Conservation (phyloP, 1,140 invertebrate genomes). For the Formica selysi region DNA sequence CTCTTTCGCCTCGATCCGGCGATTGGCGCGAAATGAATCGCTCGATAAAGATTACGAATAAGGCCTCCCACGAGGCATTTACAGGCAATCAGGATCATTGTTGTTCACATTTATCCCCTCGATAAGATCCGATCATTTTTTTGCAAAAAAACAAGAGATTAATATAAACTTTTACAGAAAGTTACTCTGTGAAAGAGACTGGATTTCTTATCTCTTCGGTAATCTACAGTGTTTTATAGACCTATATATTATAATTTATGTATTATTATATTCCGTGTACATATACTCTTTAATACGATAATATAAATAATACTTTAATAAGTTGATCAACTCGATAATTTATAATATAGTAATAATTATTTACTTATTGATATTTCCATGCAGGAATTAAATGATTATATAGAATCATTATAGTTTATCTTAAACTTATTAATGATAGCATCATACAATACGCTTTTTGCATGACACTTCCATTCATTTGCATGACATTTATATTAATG, state of each 20-base stretch:
- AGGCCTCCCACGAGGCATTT: slow-evolving; percentile 28
- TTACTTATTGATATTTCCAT: not conserved
- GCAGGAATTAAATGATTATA: not conserved
- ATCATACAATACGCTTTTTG: not conserved
- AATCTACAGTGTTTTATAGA: not conserved
- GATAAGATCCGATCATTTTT: not conserved
- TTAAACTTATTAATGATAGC: not conserved
- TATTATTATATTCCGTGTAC: not conserved
- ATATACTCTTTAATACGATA: not conserved
- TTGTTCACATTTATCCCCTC: not conserved
- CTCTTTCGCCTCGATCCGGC: not conserved
- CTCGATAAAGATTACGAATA: slow-evolving; percentile 33
- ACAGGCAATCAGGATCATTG: not conserved
- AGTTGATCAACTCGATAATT: not conserved
- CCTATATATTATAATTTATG: not conserved
- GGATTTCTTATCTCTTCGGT: not conserved
- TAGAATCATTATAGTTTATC: not conserved
- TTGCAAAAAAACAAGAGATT: not conserved
- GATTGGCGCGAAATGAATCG: slow-evolving; percentile 34
- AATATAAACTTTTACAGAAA: not conserved
- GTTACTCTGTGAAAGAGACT: not conserved
- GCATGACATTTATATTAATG: slow-evolving; percentile 20
- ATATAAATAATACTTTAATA: not conserved
- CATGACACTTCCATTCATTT: not conserved
- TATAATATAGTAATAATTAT: not conserved